Evolutionary conservation across 1,140 invertebrate species (phyloP).

Genomic region (Branchinecta lindahli): DNA sequence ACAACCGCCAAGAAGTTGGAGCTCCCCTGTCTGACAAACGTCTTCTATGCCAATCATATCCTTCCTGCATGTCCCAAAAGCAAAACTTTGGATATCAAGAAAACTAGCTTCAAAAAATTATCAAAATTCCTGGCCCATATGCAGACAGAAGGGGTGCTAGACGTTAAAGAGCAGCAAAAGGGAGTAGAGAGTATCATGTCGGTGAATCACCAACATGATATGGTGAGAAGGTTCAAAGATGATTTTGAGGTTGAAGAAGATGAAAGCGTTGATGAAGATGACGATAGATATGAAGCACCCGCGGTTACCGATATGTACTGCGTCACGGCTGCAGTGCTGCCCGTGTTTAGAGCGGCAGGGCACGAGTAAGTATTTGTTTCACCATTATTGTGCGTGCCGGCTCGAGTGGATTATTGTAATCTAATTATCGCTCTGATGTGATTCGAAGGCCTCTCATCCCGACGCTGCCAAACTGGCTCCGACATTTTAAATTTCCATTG

Average conservation of each 20-base stretch:
- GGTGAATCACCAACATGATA: constrained; percentile 40
- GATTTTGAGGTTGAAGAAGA: constrained; percentile 31
- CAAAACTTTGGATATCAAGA: constrained; percentile 59
- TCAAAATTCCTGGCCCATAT: constrained; percentile 54
- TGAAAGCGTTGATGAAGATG: constrained; percentile 26
- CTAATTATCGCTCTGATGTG: too few relatives aligned
- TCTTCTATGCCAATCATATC: constrained; percentile 62
- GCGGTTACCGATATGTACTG: constrained; percentile 48
- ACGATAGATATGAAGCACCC: constrained; percentile 33
- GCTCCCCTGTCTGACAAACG: constrained; percentile 54
- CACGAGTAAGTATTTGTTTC: constrained; percentile 35
- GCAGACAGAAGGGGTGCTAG: constrained; percentile 42
- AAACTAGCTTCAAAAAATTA: constrained; percentile 74
- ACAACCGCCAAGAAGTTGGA: constrained; percentile 39
- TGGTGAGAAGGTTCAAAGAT: constrained; percentile 28
- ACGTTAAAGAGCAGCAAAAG: constrained; percentile 49
- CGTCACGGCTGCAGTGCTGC: constrained; percentile 47
- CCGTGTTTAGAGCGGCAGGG: constrained; percentile 42
- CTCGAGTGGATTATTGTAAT: too few relatives aligned
- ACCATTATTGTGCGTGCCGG: background rate
- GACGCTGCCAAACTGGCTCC: too few relatives aligned
- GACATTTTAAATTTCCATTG: too few relatives aligned
- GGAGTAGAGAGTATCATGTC: constrained; percentile 51
- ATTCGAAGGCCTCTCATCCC: too few relatives aligned
- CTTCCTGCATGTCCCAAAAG: constrained; percentile 49